These are phyloP conservation scores for Enteromius afrohamiltoni DNA, from an alignment of 2,797 vertebrate species.

Conservation along the genomic window DNA sequence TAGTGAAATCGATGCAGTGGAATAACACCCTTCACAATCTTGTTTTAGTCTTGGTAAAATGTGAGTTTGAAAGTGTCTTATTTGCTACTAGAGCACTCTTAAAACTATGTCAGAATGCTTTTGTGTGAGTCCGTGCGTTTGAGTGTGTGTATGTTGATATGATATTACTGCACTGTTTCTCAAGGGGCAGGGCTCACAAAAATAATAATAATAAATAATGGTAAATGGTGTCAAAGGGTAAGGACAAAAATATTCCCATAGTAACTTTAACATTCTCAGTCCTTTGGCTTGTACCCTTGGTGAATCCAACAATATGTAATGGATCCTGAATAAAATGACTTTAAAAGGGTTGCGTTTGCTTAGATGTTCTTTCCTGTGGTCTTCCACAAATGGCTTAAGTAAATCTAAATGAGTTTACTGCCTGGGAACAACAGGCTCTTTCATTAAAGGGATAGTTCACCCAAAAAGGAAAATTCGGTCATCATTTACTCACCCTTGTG, in stretches of 20 bases:
- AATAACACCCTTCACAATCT: conserved; percentile 81
- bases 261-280: conserved; percentile 50
- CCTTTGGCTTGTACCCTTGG: conserved; percentile 56
- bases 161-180: conserved; percentile 40
- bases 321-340: conserved; percentile 51
- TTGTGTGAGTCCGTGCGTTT: conserved; percentile 46
- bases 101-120: conserved; percentile 49
- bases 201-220: conserved; percentile 35
- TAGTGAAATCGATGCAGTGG: conserved; percentile 86
- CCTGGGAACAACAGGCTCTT: not conserved
- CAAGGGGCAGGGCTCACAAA: conserved; percentile 43
- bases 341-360: conserved; percentile 53
- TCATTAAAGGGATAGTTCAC: conserved; percentile 18
- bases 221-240: conserved; percentile 34
- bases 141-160: conserved; percentile 48
- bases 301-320: conserved; percentile 60
- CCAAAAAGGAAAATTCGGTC: conserved; percentile 10
- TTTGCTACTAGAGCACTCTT: conserved; percentile 44
- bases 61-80: conserved; percentile 55
- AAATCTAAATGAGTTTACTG: conserved; percentile 19
- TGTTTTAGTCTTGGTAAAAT: conserved; percentile 83
- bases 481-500: not conserved
- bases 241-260: conserved; percentile 40
- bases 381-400: conserved; percentile 32
- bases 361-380: conserved; percentile 53